Percentiles rank a stretch among this genome's conserved stretches.
phyloP scores from a whole-genome alignment of 2,797 vertebrate species.

The Mormyrus proboscirostris region DNA sequence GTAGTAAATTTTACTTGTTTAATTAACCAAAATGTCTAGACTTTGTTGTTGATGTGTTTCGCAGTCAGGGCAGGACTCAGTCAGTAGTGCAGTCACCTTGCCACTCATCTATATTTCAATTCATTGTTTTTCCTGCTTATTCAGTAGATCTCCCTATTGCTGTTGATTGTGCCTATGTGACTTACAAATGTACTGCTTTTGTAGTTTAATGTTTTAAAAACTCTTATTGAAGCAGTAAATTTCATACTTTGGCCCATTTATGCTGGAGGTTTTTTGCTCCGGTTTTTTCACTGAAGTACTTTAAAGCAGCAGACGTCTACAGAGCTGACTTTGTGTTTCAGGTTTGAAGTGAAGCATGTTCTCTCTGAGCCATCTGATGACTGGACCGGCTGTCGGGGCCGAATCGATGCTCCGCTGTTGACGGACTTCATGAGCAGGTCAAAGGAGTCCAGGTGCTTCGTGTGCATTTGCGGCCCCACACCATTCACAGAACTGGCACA shows the following conservation, averaged over 20 bases:
- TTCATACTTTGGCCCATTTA: not conserved
- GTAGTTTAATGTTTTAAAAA: not conserved
- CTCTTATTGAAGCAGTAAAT: not conserved
- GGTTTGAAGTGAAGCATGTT: slow-evolving; percentile 79
- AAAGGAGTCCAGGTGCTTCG: slow-evolving; percentile 62
- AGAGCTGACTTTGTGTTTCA: slow-evolving; percentile 42
- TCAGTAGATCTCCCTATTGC: not conserved
- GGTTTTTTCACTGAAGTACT: not conserved
- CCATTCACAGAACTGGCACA: slow-evolving; percentile 75
- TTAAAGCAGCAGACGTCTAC: not conserved
- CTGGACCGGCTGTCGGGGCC: slow-evolving; percentile 72
- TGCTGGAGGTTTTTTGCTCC: not conserved
- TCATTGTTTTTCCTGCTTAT: not conserved
- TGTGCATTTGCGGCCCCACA: slow-evolving; percentile 84
- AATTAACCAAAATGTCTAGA: not conserved
- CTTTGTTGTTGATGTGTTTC: not conserved
- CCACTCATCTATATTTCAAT: not conserved
- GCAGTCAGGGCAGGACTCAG: not conserved
- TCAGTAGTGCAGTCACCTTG: not conserved
- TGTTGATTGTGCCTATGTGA: not conserved
- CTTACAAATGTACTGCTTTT: not conserved
- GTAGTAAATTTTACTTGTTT: not conserved
- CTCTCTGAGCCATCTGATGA: slow-evolving; percentile 72
- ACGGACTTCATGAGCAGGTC: slow-evolving; percentile 61
- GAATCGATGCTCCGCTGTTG: slow-evolving; percentile 66